A percentile compares a stretch with the other conserved stretches of the same genome.
Conservation (phyloP, 2,113 vertebrate genomes). For the Leucopternis melanops region DNA sequence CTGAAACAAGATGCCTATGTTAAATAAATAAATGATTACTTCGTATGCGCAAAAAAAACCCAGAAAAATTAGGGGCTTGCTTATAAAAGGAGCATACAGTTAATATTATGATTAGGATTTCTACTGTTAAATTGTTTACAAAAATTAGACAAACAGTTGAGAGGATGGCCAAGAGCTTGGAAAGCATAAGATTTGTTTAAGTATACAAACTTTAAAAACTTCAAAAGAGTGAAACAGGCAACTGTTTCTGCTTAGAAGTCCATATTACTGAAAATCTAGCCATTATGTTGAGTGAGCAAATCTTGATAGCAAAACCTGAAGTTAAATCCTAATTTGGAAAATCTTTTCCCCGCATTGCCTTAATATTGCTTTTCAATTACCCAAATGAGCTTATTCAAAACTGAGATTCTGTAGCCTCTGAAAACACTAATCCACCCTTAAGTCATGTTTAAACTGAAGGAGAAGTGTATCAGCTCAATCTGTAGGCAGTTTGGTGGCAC, state of each 20-base stretch:
- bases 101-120: not conserved
- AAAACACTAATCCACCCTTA: not conserved
- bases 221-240: not conserved
- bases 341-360: not conserved
- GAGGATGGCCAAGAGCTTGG: not conserved
- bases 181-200: not conserved
- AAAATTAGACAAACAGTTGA: not conserved
- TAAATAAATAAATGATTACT: not conserved
- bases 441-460: not conserved
- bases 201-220: not conserved
- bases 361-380: not conserved
- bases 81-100: not conserved
- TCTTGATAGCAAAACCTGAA: not conserved
- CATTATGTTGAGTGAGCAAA: not conserved
- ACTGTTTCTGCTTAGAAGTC: not conserved
- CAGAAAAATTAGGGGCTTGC: not conserved
- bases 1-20: not conserved
- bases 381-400: not conserved
- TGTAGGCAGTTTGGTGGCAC: not conserved
- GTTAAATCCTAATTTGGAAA: not conserved
- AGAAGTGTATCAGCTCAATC: not conserved
- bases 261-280: not conserved
- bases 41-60: not conserved
- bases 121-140: not conserved
- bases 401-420: not conserved